Conservation (phyloP, 2,113 vertebrate species). For the Chunga burmeisteri region DNA sequence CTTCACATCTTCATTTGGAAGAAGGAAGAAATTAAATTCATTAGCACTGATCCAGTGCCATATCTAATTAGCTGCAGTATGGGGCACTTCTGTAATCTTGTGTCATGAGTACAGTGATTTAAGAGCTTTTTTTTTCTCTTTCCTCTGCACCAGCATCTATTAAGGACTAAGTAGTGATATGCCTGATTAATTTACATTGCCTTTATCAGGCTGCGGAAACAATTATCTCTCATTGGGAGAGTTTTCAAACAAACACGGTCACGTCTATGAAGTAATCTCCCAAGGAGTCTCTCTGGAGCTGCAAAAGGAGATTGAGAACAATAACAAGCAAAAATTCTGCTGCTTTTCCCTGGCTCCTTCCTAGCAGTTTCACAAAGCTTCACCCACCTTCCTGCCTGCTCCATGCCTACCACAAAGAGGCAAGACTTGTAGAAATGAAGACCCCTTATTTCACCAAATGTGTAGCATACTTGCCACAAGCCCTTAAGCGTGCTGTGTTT, state of each 20-base stretch:
- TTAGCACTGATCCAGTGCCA: background rate
- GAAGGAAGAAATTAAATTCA: conserved; percentile 3
- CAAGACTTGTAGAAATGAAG: background rate
- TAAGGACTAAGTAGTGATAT: conserved; percentile 1
- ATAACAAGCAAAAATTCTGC: background rate
- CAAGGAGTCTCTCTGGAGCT: background rate
- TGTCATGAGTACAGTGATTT: background rate
- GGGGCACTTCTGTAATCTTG: background rate
- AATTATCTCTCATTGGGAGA: conserved; percentile 9
- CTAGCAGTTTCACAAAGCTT: background rate
- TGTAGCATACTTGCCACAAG: background rate
- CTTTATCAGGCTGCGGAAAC: background rate
- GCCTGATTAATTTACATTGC: conserved; percentile 15
- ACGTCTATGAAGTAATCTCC: background rate
- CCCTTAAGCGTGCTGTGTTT: background rate
- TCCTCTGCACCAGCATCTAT: background rate
- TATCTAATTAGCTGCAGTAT: background rate
- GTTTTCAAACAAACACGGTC: conserved; percentile 28
- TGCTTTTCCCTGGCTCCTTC: background rate
- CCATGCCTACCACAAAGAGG: background rate
- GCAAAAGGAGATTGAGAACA: background rate
- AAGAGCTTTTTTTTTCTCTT: background rate
- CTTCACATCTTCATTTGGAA: background rate
- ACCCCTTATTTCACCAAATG: background rate
- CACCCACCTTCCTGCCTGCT: background rate